Evolutionary conservation across 2,888 invertebrate genomes (phyloP).

Genomic region (Dusona sp.): DNA sequence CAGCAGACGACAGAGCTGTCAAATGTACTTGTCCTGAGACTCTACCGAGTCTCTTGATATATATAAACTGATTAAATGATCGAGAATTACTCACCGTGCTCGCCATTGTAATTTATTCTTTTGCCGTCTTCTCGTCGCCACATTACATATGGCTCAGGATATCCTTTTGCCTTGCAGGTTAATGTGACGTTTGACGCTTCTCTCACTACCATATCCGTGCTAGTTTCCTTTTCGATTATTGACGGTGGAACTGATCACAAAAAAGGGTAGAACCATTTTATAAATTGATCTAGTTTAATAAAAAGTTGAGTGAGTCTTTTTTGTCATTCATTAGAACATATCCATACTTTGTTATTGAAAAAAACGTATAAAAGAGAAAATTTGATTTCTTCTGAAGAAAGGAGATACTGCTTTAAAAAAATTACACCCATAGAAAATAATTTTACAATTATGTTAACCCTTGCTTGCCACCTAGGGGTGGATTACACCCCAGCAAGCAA

Average conservation of each 20-base stretch:
- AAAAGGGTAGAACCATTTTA: conserved; percentile 16
- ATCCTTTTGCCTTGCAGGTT: conserved; percentile 94
- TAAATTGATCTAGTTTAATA: neutral
- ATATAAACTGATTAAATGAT: neutral
- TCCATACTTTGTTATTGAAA: neutral
- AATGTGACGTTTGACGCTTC: conserved; percentile 95
- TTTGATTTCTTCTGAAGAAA: neutral
- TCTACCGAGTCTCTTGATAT: no score
- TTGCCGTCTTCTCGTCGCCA: conserved; percentile 96
- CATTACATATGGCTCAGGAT: conserved; percentile 96
- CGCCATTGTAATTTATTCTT: conserved; percentile 95
- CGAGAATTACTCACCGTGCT: conserved; percentile 88
- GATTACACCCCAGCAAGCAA: no score
- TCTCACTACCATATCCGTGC: conserved; percentile 95
- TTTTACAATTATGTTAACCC: no score
- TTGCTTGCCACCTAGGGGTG: no score
- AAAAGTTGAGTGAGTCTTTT: neutral
- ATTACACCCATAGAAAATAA: neutral
- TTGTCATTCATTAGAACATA: neutral
- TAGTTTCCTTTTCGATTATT: conserved; percentile 95
- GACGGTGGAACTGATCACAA: conserved; percentile 92
- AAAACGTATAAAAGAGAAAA: neutral
- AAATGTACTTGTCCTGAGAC: no score
- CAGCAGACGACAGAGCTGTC: no score
- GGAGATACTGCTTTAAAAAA: neutral